phyloP scores from a whole-genome alignment of 1,140 invertebrate species.

The Teleopsis dalmanni region DNA sequence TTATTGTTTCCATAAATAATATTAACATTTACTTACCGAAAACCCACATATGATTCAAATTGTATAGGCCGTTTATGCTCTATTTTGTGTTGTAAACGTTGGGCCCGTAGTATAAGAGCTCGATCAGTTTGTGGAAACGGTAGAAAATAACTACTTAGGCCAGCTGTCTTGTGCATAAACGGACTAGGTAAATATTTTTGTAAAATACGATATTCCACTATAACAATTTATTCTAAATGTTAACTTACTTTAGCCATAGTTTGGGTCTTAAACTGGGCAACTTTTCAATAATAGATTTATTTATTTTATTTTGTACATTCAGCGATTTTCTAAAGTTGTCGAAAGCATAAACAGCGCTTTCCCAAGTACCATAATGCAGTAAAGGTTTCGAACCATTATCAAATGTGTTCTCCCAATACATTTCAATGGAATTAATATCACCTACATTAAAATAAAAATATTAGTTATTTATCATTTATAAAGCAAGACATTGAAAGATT shows the following conservation, averaged over 20 bases:
- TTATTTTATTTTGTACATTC: no score
- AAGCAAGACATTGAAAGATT: no score
- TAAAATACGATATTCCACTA: background rate
- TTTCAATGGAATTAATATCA: conserved; percentile 63
- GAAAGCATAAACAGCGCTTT: conserved; percentile 68
- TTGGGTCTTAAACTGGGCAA: background rate
- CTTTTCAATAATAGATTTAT: background rate
- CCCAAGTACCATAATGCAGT: conserved; percentile 70
- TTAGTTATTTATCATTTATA: no score
- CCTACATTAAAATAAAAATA: conserved; percentile 42
- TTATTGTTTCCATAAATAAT: no score
- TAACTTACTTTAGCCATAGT: background rate
- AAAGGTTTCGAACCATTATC: conserved; percentile 25
- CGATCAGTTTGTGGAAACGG: conserved; percentile 70
- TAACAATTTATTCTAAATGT: conserved; percentile 49
- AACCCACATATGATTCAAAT: conserved; percentile 52
- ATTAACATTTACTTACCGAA: conserved; percentile 32
- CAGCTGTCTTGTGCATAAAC: conserved; percentile 1
- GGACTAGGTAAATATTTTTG: background rate
- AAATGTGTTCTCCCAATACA: conserved; percentile 50
- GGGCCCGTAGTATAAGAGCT: conserved; percentile 63
- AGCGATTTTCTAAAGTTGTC: no score
- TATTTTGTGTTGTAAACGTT: conserved; percentile 58
- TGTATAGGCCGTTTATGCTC: conserved; percentile 61
- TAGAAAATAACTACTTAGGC: conserved; percentile 49